Evolutionary conservation across 2,888 invertebrate genomes (phyloP), one percentile per base, ranked within the genome.

Genomic region (Trissolcus japonicus): DNA sequence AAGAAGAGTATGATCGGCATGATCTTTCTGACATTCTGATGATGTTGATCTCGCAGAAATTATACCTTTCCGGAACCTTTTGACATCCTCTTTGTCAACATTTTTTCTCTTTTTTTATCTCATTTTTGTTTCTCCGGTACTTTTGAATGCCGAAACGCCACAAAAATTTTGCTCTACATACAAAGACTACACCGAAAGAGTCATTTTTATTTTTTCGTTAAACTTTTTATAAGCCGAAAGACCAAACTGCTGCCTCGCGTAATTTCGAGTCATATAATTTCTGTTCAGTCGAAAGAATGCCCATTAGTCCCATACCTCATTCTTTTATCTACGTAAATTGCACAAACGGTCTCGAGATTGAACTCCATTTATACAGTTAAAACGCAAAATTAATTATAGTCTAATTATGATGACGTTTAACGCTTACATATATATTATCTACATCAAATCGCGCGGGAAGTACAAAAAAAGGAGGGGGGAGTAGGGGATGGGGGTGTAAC

Each of bases 341-440:
- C 84, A 85, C 84, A 84, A 83, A 84, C 83, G 83, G 83, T 85
- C 83, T 84, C 82, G 80, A 84, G 81, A 80, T 82, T 82, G 77
- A 79, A 82, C 81, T 84, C 79, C 75, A 74, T 61, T 53, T 75
- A 68, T 65, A 75, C 68, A 69, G 55, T 50, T 55, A 60, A 63
- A 68, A 63, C 40, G 40, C 14, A 60, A 61, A 66, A 50, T 69
- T 51, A 51, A 51, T 51, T 19, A 55, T 43, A 17, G 35, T 35
- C 35, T 11, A 35, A 35, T 35, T 35, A 35, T 35, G 35, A 11
- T 35, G 35, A 35, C 35, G 16, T 55, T 62, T 56, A 66, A 67
- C 67, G 57, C 53, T 62, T 74, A 62, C 48, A 65, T 54, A 56
- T n/a, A 41, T 62, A 55, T 60, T 46, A 57, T 65, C 46, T 63